Conservation (phyloP, 30 jellyfish, hydroid and myxozoan genomes). For the Aurelia coerulea region DNA sequence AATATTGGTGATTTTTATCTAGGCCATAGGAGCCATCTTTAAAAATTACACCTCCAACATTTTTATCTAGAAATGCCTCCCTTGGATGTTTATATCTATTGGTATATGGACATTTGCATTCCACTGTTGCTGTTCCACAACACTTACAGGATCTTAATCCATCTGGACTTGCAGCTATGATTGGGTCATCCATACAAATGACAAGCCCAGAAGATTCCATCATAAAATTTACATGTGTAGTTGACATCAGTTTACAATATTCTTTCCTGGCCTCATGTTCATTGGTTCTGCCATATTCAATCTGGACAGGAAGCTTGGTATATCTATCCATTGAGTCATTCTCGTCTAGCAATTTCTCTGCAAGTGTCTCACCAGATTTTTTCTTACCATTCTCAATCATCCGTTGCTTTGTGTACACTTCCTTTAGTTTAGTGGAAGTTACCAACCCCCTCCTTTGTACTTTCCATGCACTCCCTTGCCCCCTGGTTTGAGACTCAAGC, state of each 20-base stretch:
- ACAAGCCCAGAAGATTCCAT: conserved; percentile 18
- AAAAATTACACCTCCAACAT: neutral
- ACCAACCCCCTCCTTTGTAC: conserved; percentile 17
- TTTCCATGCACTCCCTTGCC: too few species aligned
- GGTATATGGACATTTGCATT: conserved; percentile 29
- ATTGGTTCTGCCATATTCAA: conserved; percentile 22
- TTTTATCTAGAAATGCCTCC: conserved; percentile 10
- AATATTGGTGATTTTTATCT: conserved; percentile 13
- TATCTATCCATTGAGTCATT: conserved; percentile 10
- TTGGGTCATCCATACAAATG: conserved; percentile 10
- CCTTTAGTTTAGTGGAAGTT: conserved; percentile 3
- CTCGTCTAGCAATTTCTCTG: conserved; percentile 11
- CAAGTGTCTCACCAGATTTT: conserved; percentile 15
- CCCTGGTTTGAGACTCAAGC: too few species aligned
- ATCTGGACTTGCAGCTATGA: conserved; percentile 52
- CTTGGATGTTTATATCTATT: conserved; percentile 22
- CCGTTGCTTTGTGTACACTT: conserved; percentile 7
- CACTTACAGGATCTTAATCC: conserved; percentile 36
- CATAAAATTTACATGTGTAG: conserved; percentile 11
- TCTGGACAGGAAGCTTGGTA: conserved; percentile 17
- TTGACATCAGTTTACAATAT: conserved; percentile 16
- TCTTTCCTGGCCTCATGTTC: conserved; percentile 15
- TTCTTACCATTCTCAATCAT: conserved; percentile 1
- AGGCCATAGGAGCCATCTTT: conserved; percentile 10
- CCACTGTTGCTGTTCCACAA: conserved; percentile 47